A percentile compares a stretch with the other conserved stretches of the same genome.
Conservation (phyloP, 2,888 invertebrate genomes). For the Oxystoma pomonae region DNA sequence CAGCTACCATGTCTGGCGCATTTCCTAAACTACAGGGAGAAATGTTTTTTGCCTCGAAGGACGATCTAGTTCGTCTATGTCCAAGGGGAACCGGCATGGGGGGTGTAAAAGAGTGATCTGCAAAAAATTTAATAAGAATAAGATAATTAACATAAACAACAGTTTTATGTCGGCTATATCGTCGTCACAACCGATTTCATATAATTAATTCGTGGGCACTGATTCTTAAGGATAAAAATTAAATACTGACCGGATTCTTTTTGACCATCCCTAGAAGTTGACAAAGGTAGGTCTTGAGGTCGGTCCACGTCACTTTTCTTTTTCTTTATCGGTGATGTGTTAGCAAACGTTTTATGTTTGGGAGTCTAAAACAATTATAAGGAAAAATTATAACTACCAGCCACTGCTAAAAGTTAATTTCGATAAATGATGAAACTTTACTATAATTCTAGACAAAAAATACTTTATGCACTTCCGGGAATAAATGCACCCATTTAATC, state of each 20-base stretch:
- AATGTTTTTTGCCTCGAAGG: slow-evolving; percentile 41
- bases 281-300: neutral
- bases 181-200: too few species aligned
- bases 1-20: slow-evolving; percentile 61
- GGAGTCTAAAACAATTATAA: too few species aligned
- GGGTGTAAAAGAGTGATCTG: slow-evolving; percentile 33
- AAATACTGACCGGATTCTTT: neutral
- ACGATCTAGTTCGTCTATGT: slow-evolving; percentile 45
- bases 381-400: too few species aligned
- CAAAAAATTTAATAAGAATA: neutral
- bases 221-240: too few species aligned
- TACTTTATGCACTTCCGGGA: too few species aligned
- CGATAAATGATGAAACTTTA: too few species aligned
- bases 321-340: slow-evolving; percentile 50
- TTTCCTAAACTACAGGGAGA: slow-evolving; percentile 34
- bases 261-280: neutral
- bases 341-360: slow-evolving; percentile 43
- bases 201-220: too few species aligned
- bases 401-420: too few species aligned
- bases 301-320: slow-evolving; percentile 41
- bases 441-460: too few species aligned
- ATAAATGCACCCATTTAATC: too few species aligned
- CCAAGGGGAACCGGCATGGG: slow-evolving; percentile 45
- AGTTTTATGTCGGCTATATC: too few species aligned
- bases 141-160: too few species aligned